These are phyloP conservation scores for Marasmarcha lunaedactyla DNA, from an alignment of 2,888 invertebrate species.

Conservation along the genomic window DNA sequence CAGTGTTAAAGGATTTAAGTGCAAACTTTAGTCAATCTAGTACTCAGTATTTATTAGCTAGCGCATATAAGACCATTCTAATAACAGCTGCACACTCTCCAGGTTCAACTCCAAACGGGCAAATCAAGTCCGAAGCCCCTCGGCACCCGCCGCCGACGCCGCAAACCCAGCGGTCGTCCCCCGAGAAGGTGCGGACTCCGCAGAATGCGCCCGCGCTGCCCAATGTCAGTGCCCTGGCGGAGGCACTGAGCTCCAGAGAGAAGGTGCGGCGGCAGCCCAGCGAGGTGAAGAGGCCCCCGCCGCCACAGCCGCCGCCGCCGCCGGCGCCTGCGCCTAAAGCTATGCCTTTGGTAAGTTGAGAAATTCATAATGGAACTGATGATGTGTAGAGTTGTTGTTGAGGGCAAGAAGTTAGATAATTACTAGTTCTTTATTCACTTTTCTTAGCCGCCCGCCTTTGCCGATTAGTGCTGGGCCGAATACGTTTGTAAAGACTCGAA, in stretches of 20 bases:
- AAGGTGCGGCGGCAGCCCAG: constrained; percentile 48
- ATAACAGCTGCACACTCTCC: constrained; percentile 1
- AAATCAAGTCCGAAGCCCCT: constrained; percentile 45
- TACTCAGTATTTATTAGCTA: no score
- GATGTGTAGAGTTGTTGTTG: no score
- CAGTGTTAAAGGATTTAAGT: no score
- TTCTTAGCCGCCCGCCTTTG: no score
- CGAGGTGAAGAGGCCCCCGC: constrained; percentile 71
- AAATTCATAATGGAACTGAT: no score
- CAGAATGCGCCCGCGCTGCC: neutral
- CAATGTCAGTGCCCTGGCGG: constrained; percentile 31
- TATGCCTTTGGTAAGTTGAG: constrained; percentile 72
- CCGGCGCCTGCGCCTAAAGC: constrained; percentile 81
- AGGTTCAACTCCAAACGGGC: constrained; percentile 52
- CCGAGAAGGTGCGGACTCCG: constrained; percentile 25
- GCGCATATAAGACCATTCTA: no score
- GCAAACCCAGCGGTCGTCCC: constrained; percentile 34
- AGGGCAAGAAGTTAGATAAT: no score
- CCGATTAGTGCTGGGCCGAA: no score
- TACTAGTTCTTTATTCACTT: no score
- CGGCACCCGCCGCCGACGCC: constrained; percentile 40
- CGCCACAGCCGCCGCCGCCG: constrained; percentile 89
- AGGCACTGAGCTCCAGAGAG: constrained; percentile 38
- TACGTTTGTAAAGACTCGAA: no score
- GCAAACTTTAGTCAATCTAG: no score